Conservation (phyloP, 2,113 vertebrate species). For the Bos taurus region DNA sequence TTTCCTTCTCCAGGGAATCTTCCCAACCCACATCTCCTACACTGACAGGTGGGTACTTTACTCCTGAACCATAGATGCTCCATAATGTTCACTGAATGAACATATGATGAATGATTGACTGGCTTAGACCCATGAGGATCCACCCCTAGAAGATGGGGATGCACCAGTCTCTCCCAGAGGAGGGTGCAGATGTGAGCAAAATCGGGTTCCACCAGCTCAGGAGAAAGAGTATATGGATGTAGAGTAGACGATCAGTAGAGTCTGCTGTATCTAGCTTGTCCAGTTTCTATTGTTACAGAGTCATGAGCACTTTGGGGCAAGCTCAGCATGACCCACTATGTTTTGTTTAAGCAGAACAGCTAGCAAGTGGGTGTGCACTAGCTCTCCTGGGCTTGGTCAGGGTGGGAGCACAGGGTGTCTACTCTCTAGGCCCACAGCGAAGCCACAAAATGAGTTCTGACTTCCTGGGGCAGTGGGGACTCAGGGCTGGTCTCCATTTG, state of each 20-base stretch:
- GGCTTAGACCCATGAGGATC: neutral
- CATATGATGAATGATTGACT: neutral
- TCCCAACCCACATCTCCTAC: neutral
- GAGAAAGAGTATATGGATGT: neutral
- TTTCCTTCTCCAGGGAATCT: neutral
- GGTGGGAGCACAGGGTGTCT: neutral
- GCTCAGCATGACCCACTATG: neutral
- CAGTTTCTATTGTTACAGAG: neutral
- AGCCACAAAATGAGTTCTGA: slow-evolving; percentile 50
- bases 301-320: neutral
- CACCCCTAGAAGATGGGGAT: neutral
- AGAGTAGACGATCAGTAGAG: neutral
- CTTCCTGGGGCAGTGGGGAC: slow-evolving; percentile 47
- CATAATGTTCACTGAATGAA: neutral
- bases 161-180: neutral
- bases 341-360: neutral
- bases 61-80: neutral
- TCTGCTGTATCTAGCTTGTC: neutral
- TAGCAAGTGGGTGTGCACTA: neutral
- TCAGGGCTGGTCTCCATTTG: slow-evolving; percentile 35
- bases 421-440: neutral
- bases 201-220: neutral
- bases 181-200: neutral
- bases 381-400: neutral
- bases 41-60: neutral